These are phyloP conservation scores for Aleadryas rufinucha DNA, from an alignment of 2,113 vertebrate genomes.

Conservation along the genomic window DNA sequence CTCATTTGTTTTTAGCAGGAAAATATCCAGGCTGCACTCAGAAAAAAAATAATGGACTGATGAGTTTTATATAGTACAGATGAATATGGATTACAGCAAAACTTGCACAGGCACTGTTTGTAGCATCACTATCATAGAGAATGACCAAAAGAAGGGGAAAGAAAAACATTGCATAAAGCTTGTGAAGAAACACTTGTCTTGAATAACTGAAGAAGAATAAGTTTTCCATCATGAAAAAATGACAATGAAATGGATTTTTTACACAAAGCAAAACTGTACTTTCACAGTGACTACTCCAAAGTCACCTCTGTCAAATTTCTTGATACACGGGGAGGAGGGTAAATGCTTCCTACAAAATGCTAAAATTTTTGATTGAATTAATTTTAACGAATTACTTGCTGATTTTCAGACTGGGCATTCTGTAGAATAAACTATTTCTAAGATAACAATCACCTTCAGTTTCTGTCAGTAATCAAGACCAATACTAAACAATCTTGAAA, in stretches of 20 bases:
- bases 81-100: background rate
- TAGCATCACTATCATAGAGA: background rate
- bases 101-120: background rate
- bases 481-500: background rate
- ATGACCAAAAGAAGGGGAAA: background rate
- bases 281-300: background rate
- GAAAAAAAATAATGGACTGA: background rate
- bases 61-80: background rate
- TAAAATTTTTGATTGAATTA: background rate
- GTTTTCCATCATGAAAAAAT: background rate
- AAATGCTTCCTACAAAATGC: background rate
- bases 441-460: background rate
- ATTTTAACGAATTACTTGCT: background rate
- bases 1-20: background rate
- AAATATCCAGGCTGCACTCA: background rate
- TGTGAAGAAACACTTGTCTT: background rate
- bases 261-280: background rate
- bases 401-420: background rate
- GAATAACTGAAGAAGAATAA: background rate
- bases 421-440: background rate
- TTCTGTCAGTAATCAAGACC: background rate
- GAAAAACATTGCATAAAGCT: background rate
- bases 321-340: accelerated
- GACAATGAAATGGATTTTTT: background rate
- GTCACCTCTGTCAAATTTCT: background rate